Base-by-base conservation (phyloP, 2,797 vertebrate species). In the Melanotaenia parkinsoni region DNA sequence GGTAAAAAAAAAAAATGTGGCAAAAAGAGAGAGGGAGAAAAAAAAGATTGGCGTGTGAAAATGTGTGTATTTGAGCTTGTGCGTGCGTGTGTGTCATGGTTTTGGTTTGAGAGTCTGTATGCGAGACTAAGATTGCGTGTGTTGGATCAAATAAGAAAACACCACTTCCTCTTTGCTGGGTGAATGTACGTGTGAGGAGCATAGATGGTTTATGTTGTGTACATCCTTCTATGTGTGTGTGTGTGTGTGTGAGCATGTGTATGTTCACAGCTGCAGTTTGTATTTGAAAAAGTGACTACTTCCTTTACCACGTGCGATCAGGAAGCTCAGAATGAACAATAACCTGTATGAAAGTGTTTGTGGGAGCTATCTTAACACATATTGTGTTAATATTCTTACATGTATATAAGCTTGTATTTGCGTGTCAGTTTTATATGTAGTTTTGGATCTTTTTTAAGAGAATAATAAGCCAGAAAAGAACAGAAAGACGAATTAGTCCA, bases 101-200 rank as follows among this genome's bases (percentile, higher is more conserved):
- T 88, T 84, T 37, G 82, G 88, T 87, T 74, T 83, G 77, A 81
- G 69, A 72, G 61, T 63, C 77, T 79, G 57, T 79, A 74, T 77
- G 81, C 77, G 76, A 85, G 76, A 83, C 76, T 69, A 76, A 76
- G 79, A 78, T 88, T 86, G 91, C 90, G 85, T 92, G 91, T 79
- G 87, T 72, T 58, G 77, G 80, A 80, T 76, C 70, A 87, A 84
- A 85, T 83, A 79, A 88, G 75, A 89, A 87, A 89, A 90, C 88
- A 90, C 87, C 81, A 89, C 90, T 93, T 94, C 91, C 91, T 88
- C 80, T 84, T 87, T 74, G 79, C 67, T 70, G 70, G 51, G 45
- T 72, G 82, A 88, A 69, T 77, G 72, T 91, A 75, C 82, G 86
- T 90, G 89, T 89, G 79, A 89, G 68, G 70, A 72, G 73, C 67